phyloP scores from a whole-genome alignment of 2,888 invertebrate species.

The Amphipyra tragopoginis region DNA sequence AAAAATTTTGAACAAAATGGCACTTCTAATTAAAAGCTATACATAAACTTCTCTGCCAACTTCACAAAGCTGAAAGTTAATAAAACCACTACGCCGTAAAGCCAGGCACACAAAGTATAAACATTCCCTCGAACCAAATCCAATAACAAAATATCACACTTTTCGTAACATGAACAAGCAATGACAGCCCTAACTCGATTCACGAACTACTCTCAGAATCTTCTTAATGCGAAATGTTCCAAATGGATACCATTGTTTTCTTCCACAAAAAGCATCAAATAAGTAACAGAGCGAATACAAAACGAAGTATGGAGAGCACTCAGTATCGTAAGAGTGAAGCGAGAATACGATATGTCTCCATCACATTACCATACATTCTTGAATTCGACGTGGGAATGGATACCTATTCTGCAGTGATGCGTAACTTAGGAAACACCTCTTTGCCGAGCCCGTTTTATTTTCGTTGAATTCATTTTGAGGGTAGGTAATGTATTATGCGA shows the following conservation, averaged over 20 bases:
- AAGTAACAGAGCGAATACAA: constrained; percentile 74
- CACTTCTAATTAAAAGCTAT: constrained; percentile 17
- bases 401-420: constrained; percentile 76
- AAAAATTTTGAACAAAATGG: constrained; percentile 35
- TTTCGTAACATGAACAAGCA: constrained; percentile 61
- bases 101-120: constrained; percentile 30
- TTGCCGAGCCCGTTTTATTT: constrained; percentile 62
- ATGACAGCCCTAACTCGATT: constrained; percentile 74
- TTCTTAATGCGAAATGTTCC: constrained; percentile 75
- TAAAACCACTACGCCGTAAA: constrained; percentile 46
- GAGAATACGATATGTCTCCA: constrained; percentile 84
- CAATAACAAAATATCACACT: constrained; percentile 57
- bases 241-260: constrained; percentile 83
- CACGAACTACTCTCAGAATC: constrained; percentile 68
- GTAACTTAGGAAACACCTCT: constrained; percentile 74
- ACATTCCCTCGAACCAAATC: constrained; percentile 44
- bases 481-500: constrained; percentile 56
- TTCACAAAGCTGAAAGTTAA: constrained; percentile 20
- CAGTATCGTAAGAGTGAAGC: constrained; percentile 71
- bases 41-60: constrained; percentile 30
- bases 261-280: constrained; percentile 77
- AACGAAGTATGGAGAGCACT: constrained; percentile 77
- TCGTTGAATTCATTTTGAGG: constrained; percentile 59
- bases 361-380: constrained; percentile 86
- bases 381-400: constrained; percentile 72